phyloP scores from a whole-genome alignment of 2,113 vertebrate species.

The Baryphthengus martii region DNA sequence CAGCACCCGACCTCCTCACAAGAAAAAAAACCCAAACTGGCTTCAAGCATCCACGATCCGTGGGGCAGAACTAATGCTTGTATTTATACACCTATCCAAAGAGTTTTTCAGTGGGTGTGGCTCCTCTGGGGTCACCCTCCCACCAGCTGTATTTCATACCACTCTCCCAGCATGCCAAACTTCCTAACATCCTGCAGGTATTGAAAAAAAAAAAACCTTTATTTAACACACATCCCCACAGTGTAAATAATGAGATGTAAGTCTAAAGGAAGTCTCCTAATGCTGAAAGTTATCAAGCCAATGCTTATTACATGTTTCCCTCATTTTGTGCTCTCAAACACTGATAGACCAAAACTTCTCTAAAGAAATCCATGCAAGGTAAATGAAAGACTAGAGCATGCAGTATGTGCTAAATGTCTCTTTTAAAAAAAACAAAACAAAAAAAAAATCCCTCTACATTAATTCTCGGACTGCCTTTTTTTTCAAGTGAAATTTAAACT shows the following conservation, averaged over 20 bases:
- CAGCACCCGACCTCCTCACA: neutral
- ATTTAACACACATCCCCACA: neutral
- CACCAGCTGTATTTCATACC: neutral
- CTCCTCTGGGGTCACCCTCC: neutral
- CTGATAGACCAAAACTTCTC: neutral
- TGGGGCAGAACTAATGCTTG: neutral
- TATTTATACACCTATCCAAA: neutral
- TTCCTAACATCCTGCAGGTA: neutral
- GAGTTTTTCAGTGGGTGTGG: neutral
- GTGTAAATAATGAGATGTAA: neutral
- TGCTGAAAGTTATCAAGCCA: neutral
- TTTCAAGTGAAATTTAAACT: neutral
- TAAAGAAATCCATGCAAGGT: neutral
- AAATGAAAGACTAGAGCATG: neutral
- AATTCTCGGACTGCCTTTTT: neutral
- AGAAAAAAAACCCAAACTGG: neutral
- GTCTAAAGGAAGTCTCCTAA: neutral
- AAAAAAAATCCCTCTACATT: neutral
- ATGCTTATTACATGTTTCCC: neutral
- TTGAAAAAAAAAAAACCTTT: neutral
- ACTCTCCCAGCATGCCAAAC: neutral
- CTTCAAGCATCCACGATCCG: neutral
- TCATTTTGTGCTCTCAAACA: neutral
- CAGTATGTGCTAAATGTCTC: neutral
- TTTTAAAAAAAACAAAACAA: neutral